Evolutionary conservation across 2,113 vertebrate genomes (phyloP).

Genomic region (Procavia capensis): DNA sequence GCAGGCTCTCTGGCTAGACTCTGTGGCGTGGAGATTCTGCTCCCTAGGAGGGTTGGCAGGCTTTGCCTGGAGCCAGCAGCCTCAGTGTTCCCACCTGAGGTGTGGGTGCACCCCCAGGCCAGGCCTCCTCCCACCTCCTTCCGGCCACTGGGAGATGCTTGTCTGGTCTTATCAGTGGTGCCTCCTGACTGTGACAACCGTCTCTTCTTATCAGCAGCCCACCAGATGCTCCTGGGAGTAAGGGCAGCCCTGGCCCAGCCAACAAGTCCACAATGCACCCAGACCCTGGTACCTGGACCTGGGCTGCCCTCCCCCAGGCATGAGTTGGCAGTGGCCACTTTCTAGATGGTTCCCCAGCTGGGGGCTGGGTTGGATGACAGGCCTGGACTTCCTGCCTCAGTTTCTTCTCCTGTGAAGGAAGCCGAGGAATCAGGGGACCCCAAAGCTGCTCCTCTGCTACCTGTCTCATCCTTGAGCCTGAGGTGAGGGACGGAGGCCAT

Average conservation of each 20-base stretch:
- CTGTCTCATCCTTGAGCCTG: neutral
- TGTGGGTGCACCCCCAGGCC: neutral
- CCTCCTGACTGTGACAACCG: constrained; percentile 62
- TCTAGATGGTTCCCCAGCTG: neutral
- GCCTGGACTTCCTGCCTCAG: neutral
- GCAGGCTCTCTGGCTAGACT: neutral
- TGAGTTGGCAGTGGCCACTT: fast-evolving
- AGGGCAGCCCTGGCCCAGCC: fast-evolving
- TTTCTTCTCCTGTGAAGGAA: neutral
- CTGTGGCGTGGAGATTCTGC: neutral
- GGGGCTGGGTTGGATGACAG: neutral
- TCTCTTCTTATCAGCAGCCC: constrained; percentile 60
- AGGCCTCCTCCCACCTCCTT: neutral
- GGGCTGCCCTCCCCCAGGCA: neutral
- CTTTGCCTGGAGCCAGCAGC: neutral
- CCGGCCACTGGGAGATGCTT: constrained; percentile 72
- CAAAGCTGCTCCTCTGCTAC: neutral
- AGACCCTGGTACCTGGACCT: neutral
- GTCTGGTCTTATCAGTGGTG: constrained; percentile 62
- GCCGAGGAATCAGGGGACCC: neutral
- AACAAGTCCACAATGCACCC: neutral
- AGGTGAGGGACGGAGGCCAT: neutral
- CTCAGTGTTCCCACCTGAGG: constrained; percentile 19
- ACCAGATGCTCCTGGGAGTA: neutral
- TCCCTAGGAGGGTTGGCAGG: neutral